Conservation (phyloP, 1,140 invertebrate species). For the Drosophila guanche region DNA sequence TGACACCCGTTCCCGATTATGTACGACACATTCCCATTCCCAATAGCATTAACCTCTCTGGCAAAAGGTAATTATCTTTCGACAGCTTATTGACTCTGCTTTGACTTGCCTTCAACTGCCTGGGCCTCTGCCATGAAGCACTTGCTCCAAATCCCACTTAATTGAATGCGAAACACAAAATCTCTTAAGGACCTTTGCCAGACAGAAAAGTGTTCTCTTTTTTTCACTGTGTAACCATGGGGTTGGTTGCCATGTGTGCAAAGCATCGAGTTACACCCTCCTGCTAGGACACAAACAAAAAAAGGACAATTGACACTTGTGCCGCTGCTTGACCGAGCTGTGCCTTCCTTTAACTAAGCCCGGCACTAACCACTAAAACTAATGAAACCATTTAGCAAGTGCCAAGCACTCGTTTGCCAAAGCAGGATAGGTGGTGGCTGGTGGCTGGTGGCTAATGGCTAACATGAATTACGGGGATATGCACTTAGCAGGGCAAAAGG, state of each 20-base stretch:
- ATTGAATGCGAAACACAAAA: slow-evolving; percentile 56
- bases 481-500: slow-evolving; percentile 32
- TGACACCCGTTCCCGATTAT: slow-evolving; percentile 47
- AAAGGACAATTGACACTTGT: slow-evolving; percentile 72
- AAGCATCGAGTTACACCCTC: slow-evolving; percentile 53
- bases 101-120: slow-evolving; percentile 20
- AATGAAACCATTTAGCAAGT: slow-evolving; percentile 77
- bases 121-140: slow-evolving; percentile 4
- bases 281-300: slow-evolving; percentile 1
- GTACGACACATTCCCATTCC: slow-evolving; percentile 38
- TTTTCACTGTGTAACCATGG: slow-evolving; percentile 17
- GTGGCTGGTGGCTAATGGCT: slow-evolving; percentile 34
- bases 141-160: slow-evolving; percentile 64
- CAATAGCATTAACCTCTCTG: background rate
- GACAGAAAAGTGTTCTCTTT: too few species aligned
- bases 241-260: slow-evolving; percentile 33
- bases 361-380: slow-evolving; percentile 71
- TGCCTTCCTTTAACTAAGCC: slow-evolving; percentile 1
- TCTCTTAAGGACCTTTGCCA: too few species aligned
- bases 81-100: slow-evolving; percentile 46
- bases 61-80: slow-evolving; percentile 57
- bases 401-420: slow-evolving; percentile 28
- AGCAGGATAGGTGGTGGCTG: slow-evolving; percentile 43
- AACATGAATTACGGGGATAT: slow-evolving; percentile 46
- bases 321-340: slow-evolving; percentile 52